Conservation (phyloP, 2,888 invertebrate species). For the Electrophaes corylata region DNA sequence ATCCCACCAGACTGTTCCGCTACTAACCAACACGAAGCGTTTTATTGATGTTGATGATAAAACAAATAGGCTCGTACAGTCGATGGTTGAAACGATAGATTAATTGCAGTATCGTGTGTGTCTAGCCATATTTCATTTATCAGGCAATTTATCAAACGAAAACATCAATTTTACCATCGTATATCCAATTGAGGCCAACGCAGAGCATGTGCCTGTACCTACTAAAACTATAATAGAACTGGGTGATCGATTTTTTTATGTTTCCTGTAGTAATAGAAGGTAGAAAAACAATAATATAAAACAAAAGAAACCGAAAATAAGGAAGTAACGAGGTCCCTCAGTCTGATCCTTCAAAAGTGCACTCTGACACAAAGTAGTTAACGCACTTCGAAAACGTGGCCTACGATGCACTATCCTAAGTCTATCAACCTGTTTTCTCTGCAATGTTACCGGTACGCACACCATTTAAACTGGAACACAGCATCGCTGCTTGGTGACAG, state of each 20-base stretch:
- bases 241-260: neutral
- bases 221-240: neutral
- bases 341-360: neutral
- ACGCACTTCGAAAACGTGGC: too few relatives aligned
- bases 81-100: neutral
- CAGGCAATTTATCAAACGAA: constrained; percentile 37
- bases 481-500: too few relatives aligned
- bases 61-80: neutral
- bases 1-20: too few relatives aligned
- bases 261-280: neutral
- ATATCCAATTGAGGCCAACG: constrained; percentile 1
- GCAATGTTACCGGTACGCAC: too few relatives aligned
- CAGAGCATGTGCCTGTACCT: neutral
- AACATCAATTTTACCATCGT: constrained; percentile 20
- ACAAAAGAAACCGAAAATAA: neutral
- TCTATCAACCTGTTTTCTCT: too few relatives aligned
- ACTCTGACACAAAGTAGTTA: too few relatives aligned
- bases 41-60: too few relatives aligned
- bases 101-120: constrained; percentile 32
- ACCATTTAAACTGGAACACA: too few relatives aligned
- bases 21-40: too few relatives aligned
- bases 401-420: too few relatives aligned
- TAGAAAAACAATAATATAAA: neutral
- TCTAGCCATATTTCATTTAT: constrained; percentile 28
- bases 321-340: neutral